Conservation (phyloP, 2,888 invertebrate genomes). For the Agrotis ipsilon region DNA sequence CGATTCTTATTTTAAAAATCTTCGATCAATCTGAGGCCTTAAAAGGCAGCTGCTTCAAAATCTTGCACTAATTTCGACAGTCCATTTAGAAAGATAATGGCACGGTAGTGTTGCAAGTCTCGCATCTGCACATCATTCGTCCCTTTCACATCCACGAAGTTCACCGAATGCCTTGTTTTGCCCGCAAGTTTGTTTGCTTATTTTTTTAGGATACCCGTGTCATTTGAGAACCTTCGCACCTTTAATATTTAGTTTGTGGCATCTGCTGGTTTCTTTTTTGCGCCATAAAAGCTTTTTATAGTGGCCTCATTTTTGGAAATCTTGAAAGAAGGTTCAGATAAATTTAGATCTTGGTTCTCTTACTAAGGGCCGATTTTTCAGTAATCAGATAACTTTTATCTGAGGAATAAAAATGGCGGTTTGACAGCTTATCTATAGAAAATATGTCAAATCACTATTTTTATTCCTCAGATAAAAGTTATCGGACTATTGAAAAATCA, state of each 20-base stretch:
- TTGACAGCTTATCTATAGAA: too few species aligned
- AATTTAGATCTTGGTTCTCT: neutral
- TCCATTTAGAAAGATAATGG: slow-evolving; percentile 60
- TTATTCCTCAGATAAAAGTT: too few species aligned
- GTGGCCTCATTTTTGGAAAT: slow-evolving; percentile 15
- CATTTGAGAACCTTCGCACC: slow-evolving; percentile 59
- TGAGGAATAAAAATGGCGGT: too few species aligned
- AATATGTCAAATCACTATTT: too few species aligned
- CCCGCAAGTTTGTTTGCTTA: slow-evolving; percentile 53
- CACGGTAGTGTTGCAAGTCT: slow-evolving; percentile 44
- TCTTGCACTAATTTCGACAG: slow-evolving; percentile 51
- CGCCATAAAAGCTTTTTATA: neutral
- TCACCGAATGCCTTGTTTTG: slow-evolving; percentile 36
- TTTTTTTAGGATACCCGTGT: slow-evolving; percentile 60
- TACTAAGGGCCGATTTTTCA: too few species aligned
- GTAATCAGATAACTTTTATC: too few species aligned
- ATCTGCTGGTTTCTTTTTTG: slow-evolving; percentile 47
- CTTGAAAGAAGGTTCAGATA: neutral
- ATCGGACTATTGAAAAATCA: too few species aligned
- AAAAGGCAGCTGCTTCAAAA: slow-evolving; percentile 45
- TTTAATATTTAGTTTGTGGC: slow-evolving; percentile 43
- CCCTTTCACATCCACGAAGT: slow-evolving; percentile 42
- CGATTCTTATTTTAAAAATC: neutral
- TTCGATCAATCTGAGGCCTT: slow-evolving; percentile 6
- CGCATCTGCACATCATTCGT: slow-evolving; percentile 58